Evolutionary conservation across 1,140 invertebrate genomes (phyloP).

Genomic region (Macrosteles quadrilineatus): DNA sequence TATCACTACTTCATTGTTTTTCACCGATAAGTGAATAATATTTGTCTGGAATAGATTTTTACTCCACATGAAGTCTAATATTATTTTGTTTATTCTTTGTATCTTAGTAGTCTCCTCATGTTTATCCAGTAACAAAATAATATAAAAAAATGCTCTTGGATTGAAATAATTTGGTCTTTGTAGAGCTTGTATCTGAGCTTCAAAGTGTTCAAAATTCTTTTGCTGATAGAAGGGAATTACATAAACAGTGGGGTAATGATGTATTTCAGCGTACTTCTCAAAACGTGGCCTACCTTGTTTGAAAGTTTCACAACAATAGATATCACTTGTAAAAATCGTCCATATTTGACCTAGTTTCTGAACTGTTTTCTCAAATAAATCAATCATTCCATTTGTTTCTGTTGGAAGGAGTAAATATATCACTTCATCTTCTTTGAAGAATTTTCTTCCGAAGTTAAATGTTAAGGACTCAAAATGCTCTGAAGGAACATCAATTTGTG

Average conservation of each 20-base stretch:
- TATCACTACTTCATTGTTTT: not conserved
- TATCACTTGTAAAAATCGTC: not conserved
- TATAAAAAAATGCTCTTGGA: not conserved
- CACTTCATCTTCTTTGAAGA: not conserved
- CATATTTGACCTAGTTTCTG: not conserved
- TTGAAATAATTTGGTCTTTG: not conserved
- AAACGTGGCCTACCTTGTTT: not conserved
- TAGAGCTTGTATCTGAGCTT: not conserved
- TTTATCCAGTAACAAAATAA: not conserved
- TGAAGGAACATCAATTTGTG: too few relatives aligned
- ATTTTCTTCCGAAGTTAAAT: too few relatives aligned
- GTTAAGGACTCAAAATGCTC: too few relatives aligned
- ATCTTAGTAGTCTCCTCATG: not conserved
- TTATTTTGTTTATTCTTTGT: not conserved
- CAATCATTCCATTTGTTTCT: not conserved
- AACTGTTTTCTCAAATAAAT: not conserved
- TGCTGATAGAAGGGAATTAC: not conserved
- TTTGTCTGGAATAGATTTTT: not conserved
- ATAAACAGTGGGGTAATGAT: not conserved
- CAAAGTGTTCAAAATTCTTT: not conserved
- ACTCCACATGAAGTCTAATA: not conserved
- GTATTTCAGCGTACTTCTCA: not conserved
- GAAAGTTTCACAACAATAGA: slow-evolving; percentile 1
- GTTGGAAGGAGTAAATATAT: not conserved
- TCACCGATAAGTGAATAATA: not conserved